Evolutionary conservation across 2,797 vertebrate genomes (phyloP).

Genomic region (Anisognathus igniventris): DNA sequence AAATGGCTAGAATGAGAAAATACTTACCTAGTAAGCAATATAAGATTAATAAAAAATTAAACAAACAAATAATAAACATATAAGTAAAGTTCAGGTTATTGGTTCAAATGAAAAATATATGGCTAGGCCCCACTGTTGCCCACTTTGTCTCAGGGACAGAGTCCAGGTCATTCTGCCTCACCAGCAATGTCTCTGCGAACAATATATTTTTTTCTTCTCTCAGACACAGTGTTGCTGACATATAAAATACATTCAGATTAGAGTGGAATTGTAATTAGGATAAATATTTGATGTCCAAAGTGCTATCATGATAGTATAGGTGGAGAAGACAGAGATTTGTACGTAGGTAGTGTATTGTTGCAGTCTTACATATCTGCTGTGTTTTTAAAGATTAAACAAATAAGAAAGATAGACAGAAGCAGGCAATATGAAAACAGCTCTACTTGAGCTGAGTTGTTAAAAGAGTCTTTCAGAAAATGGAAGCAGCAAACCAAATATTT

Average conservation of each 20-base stretch:
- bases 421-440: constrained; percentile 15
- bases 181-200: neutral
- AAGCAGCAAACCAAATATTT: constrained; percentile 40
- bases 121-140: neutral
- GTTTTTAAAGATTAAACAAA: constrained; percentile 33
- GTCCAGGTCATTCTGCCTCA: neutral
- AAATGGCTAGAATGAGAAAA: neutral
- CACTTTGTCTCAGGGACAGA: neutral
- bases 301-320: neutral
- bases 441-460: neutral
- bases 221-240: neutral
- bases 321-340: constrained; percentile 12
- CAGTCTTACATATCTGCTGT: neutral
- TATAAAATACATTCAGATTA: constrained; percentile 48
- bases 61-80: neutral
- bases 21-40: neutral
- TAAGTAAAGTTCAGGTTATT: neutral
- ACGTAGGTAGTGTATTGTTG: neutral
- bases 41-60: neutral
- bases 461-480: constrained; percentile 27
- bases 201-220: neutral
- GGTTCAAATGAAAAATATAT: neutral
- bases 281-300: constrained; percentile 63
- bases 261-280: constrained; percentile 54
- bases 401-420: constrained; percentile 18